Base-by-base conservation (phyloP, 2,797 vertebrate genomes). In the Falco concolor region DNA sequence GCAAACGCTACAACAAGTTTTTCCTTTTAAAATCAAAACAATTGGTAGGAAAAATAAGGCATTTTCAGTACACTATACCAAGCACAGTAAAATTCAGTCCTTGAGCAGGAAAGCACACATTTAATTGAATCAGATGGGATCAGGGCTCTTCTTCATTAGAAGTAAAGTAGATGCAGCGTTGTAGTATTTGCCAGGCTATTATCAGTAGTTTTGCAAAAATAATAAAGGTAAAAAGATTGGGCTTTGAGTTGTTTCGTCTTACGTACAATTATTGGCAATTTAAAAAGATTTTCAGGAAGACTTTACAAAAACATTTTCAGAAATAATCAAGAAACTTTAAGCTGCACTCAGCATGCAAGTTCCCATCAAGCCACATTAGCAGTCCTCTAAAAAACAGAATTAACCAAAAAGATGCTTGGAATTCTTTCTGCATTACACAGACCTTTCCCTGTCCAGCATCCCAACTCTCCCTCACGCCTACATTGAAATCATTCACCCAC, bases 371-470 rank as follows among this genome's bases (percentile, higher is more conserved):
- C 56, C 65, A 75, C 87, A 92, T 95, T 92, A 97, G 79, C 93
- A 90, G 65, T 16, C 61, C 30, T 86, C 69, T 69, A 79, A 89
- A 96, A 89, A 74, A 77, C 44, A 83, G 85, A 95, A 96, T 90
- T 90, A 95, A 95, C 90, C 90, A 95, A 95, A 94, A 84, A 94
- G 91, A 96, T 95, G 83, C 85, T 94, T 94, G 80, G 85, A 94
- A 97, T 97, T 96, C 93, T 63, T 96, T 97, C 88, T 93, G 92
- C 84, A 93, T 95, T 89, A 92, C 90, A 92, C 45, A 96, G 74
- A 84, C 54, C 94, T 96, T 82, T 93, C 84, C 11, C 0, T 6
- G 13, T 59, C 86, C 34, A 9, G 88, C 59, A 94, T 82, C 83
- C 67, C 83, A 69, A 88, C 64, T 17, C 92, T 49, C 76, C 28